phyloP scores from a whole-genome alignment of 2,888 invertebrate species.

The Argyresthia goedartella region DNA sequence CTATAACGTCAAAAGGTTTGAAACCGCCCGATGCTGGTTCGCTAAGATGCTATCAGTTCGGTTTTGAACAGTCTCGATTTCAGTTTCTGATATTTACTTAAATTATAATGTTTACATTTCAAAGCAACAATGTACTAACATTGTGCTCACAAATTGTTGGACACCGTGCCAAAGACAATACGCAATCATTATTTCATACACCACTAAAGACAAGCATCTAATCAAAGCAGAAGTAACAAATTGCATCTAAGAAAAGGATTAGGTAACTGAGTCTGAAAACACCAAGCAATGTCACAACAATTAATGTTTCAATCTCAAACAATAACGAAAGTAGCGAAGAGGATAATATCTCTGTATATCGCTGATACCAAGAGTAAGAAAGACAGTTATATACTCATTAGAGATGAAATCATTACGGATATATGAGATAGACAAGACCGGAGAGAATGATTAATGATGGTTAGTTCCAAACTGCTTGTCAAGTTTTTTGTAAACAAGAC shows the following conservation, averaged over 20 bases:
- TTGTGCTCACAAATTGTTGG: background rate
- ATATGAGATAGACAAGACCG: background rate
- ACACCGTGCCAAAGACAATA: background rate
- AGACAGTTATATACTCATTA: background rate
- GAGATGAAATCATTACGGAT: background rate
- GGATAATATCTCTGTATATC: too few relatives aligned
- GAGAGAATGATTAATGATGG: constrained; percentile 49
- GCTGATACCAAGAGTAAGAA: background rate
- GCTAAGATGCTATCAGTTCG: background rate
- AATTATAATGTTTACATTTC: background rate
- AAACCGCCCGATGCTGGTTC: background rate
- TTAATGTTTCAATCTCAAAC: background rate
- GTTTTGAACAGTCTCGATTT: background rate
- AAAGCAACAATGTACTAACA: background rate
- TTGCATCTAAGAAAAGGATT: background rate
- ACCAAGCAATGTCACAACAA: constrained; percentile 2
- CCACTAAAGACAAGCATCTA: background rate
- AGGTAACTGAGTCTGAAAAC: background rate
- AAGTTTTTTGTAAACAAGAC: constrained; percentile 56
- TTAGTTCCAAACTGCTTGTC: constrained; percentile 37
- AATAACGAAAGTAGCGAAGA: background rate
- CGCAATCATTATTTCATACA: background rate
- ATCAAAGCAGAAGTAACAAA: background rate
- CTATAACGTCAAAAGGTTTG: constrained; percentile 38
- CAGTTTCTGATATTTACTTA: background rate